Conservation (phyloP, 2,888 invertebrate genomes). For the Sinodicranocentrus sp. region DNA sequence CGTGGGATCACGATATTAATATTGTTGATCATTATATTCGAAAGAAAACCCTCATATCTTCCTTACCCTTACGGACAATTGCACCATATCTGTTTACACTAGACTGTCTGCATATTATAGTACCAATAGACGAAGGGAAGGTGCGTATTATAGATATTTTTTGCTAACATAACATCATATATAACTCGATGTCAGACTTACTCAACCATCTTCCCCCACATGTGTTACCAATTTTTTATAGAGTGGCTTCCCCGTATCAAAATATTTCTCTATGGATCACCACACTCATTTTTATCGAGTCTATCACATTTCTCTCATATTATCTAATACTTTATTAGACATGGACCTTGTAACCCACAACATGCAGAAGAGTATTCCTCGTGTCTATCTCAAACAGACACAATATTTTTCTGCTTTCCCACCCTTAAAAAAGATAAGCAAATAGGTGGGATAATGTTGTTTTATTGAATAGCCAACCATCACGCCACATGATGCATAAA, state of each 20-base stretch:
- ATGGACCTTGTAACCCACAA: conserved; percentile 3
- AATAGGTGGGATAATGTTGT: conserved; percentile 15
- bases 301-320: neutral
- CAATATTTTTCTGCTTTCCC: neutral
- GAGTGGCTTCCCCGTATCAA: neutral
- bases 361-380: neutral
- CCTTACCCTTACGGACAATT: neutral
- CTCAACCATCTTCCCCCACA: neutral
- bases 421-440: conserved; percentile 21
- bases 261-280: neutral
- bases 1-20: neutral
- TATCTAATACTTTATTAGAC: neutral
- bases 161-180: no score
- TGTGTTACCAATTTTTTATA: neutral
- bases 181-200: no score
- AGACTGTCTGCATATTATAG: neutral
- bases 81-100: neutral
- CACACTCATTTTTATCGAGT: neutral
- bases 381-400: neutral
- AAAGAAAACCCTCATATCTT: neutral
- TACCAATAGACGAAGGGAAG: neutral
- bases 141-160: neutral
- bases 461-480: neutral
- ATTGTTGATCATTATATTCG: neutral
- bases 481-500: conserved; percentile 16